Conservation (phyloP, 2,797 vertebrate genomes). For the Anguilla obscura region DNA sequence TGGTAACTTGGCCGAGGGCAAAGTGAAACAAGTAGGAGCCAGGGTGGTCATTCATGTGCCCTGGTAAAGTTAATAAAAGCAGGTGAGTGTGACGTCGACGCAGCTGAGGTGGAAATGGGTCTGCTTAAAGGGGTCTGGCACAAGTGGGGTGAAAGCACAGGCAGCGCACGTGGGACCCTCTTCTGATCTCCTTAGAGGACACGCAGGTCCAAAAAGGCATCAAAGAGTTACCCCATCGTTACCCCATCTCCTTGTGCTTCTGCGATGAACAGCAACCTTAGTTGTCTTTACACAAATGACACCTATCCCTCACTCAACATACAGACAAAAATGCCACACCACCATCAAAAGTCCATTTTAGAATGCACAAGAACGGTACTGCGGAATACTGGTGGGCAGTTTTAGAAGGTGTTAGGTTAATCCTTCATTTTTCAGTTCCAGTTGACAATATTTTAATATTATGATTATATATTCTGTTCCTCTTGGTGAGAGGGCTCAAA, state of each 20-base stretch:
- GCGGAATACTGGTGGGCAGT: neutral
- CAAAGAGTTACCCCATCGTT: neutral
- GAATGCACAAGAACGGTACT: neutral
- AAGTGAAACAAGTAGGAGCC: neutral
- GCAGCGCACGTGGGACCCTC: neutral
- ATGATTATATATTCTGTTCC: neutral
- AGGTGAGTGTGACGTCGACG: neutral
- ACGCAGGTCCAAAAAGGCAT: neutral
- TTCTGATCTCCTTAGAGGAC: neutral
- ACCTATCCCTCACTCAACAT: neutral
- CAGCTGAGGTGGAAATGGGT: neutral
- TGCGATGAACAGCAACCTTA: neutral
- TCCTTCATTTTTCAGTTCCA: neutral
- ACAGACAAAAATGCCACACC: neutral
- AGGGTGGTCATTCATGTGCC: too few relatives aligned
- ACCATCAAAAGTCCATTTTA: neutral
- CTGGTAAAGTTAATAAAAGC: too few relatives aligned
- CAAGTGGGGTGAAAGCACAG: neutral
- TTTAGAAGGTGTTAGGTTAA: neutral
- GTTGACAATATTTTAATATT: neutral
- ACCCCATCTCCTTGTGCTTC: neutral
- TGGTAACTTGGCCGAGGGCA: neutral
- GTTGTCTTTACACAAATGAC: neutral
- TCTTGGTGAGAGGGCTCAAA: neutral
- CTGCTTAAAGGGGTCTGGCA: too few relatives aligned